A percentile compares a stretch with the other conserved stretches of the same genome.
phyloP scores from a whole-genome alignment of 2,797 vertebrate genomes.

The Phoebastria nigripes region DNA sequence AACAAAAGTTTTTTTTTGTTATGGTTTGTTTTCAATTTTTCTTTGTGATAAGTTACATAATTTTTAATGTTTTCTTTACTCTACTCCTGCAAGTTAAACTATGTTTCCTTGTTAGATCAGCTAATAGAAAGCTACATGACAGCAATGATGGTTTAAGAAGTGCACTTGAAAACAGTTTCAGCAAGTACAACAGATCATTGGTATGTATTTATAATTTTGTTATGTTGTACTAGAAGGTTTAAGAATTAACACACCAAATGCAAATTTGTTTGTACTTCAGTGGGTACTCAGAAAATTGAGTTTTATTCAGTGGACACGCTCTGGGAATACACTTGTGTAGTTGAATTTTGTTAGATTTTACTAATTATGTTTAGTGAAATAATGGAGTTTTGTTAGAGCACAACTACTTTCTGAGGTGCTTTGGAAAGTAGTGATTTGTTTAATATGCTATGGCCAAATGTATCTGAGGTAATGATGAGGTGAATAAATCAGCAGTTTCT shows the following conservation, averaged over 20 bases:
- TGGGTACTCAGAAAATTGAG: background rate
- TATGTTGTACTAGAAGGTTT: background rate
- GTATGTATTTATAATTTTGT: constrained; percentile 57
- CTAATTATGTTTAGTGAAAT: background rate
- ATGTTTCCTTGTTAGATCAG: constrained; percentile 74
- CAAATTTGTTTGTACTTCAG: background rate
- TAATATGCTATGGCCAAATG: background rate
- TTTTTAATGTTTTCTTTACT: background rate
- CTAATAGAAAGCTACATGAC: constrained; percentile 95
- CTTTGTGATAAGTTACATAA: background rate
- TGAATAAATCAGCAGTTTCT: background rate
- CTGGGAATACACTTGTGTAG: background rate
- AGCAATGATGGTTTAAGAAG: constrained; percentile 89
- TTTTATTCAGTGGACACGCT: background rate
- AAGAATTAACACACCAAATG: background rate
- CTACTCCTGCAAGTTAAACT: background rate
- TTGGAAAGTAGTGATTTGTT: background rate
- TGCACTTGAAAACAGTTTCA: constrained; percentile 84
- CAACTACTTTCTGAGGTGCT: background rate
- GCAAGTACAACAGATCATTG: constrained; percentile 78
- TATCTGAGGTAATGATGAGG: background rate
- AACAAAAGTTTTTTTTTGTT: background rate
- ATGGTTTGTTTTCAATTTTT: background rate
- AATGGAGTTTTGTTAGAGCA: background rate
- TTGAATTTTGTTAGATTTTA: background rate